These are phyloP conservation scores for Chromoteleia sp. DNA, from an alignment of 2,888 invertebrate species.

Conservation along the genomic window DNA sequence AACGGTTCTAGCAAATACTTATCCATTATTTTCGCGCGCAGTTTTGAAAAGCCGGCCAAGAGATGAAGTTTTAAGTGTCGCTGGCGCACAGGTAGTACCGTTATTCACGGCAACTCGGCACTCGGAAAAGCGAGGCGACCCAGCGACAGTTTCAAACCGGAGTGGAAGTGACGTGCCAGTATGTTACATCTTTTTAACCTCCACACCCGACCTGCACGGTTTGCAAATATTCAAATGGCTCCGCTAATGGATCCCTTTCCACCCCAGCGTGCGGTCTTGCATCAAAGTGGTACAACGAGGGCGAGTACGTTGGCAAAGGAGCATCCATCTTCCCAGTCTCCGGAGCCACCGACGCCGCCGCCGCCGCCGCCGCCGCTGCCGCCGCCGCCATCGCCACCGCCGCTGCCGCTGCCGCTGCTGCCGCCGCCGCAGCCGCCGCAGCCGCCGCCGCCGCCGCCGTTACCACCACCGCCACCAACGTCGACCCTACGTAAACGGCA, in stretches of 20 bases:
- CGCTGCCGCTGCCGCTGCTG: constrained; percentile 25
- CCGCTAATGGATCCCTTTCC: constrained; percentile 80
- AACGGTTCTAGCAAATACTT: constrained; percentile 9
- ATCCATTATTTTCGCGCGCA: constrained; percentile 34
- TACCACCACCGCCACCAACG: constrained; percentile 37
- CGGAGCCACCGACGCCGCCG: constrained; percentile 55
- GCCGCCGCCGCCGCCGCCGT: too few relatives aligned
- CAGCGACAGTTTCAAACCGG: constrained; percentile 80
- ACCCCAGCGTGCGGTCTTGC: constrained; percentile 75
- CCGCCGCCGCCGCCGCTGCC: constrained; percentile 27
- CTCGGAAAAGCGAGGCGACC: constrained; percentile 62
- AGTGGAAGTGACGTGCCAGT: constrained; percentile 81
- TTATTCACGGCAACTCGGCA: constrained; percentile 73
- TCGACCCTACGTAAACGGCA: constrained; percentile 75
- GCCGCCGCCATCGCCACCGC: constrained; percentile 71
- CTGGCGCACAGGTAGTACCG: constrained; percentile 76
- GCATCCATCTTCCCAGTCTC: constrained; percentile 78
- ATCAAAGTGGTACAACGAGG: constrained; percentile 75
- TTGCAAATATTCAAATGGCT: constrained; percentile 84
- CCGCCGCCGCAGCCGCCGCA: constrained; percentile 76
- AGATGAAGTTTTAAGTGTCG: constrained; percentile 76
- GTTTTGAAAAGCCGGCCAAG: constrained; percentile 49
- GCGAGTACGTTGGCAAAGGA: constrained; percentile 75
- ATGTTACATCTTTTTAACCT: constrained; percentile 83
- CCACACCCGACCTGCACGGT: constrained; percentile 77